phyloP scores from a whole-genome alignment of 2,797 vertebrate genomes.

The Pangasius sanitwongsei region DNA sequence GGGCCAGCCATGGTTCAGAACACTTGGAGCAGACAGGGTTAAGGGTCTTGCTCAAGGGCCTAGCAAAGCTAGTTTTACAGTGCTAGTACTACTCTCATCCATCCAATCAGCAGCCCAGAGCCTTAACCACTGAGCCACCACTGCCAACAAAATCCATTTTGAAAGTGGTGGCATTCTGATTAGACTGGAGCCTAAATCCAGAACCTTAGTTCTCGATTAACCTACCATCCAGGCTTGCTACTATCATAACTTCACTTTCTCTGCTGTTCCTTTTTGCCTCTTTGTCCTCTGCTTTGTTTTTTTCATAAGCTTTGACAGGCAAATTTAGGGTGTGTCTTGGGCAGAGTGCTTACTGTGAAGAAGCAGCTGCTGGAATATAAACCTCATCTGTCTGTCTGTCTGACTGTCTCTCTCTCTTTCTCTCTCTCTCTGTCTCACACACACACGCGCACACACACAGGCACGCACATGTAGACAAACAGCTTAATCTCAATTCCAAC shows the following conservation, averaged over 20 bases:
- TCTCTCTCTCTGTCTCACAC: neutral
- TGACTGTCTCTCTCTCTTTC: neutral
- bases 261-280: neutral
- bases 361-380: slow-evolving; percentile 45
- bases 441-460: slow-evolving; percentile 24
- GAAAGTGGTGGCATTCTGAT: neutral
- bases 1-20: neutral
- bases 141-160: neutral
- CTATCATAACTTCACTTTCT: neutral
- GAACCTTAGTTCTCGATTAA: neutral
- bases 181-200: neutral
- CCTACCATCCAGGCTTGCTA: neutral
- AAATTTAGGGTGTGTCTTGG: slow-evolving; percentile 9
- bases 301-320: slow-evolving; percentile 36
- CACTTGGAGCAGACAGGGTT: neutral
- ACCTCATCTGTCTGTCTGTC: neutral
- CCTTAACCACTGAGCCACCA: neutral
- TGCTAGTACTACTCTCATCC: neutral
- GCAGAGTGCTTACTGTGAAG: slow-evolving; percentile 5
- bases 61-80: neutral
- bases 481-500: slow-evolving; percentile 33
- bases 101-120: neutral
- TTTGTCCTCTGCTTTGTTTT: slow-evolving; percentile 17
- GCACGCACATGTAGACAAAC: slow-evolving; percentile 19
- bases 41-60: neutral